Conservation (phyloP, 2,797 vertebrate genomes). For the Alcedo quadribrachys region DNA sequence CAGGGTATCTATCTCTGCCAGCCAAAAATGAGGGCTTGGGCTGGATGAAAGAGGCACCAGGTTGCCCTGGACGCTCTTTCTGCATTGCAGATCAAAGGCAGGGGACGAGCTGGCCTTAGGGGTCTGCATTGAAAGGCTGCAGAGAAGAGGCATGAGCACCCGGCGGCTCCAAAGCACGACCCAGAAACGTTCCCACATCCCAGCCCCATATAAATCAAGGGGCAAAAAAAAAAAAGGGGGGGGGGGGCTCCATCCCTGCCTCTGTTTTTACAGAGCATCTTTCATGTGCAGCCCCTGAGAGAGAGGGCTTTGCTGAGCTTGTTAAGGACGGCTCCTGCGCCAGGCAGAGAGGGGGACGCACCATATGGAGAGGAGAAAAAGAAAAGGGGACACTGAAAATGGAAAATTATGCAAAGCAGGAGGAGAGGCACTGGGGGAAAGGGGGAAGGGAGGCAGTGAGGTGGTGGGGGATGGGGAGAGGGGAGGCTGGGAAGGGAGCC, state of each 20-base stretch:
- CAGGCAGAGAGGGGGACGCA: constrained; percentile 69
- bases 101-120: constrained; percentile 33
- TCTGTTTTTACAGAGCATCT: constrained; percentile 69
- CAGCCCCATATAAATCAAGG: constrained; percentile 66
- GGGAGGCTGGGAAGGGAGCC: constrained; percentile 10
- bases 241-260: not conserved
- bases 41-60: not conserved
- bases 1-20: not conserved
- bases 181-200: constrained; percentile 68
- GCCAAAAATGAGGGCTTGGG: not conserved
- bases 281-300: constrained; percentile 67
- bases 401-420: constrained; percentile 71
- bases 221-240: not conserved
- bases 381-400: constrained; percentile 73
- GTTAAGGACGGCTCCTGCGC: constrained; percentile 66
- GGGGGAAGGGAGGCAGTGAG: constrained; percentile 33
- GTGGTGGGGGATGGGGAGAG: not conserved
- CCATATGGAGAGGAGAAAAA: constrained; percentile 70
- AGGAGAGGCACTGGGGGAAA: constrained; percentile 51
- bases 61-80: constrained; percentile 25
- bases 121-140: constrained; percentile 43
- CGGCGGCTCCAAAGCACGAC: constrained; percentile 20
- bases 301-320: constrained; percentile 61
- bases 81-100: constrained; percentile 70
- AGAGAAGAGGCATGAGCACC: constrained; percentile 42